Conservation (phyloP, 1,140 invertebrate species). For the Aphelenchoides fujianensis region DNA sequence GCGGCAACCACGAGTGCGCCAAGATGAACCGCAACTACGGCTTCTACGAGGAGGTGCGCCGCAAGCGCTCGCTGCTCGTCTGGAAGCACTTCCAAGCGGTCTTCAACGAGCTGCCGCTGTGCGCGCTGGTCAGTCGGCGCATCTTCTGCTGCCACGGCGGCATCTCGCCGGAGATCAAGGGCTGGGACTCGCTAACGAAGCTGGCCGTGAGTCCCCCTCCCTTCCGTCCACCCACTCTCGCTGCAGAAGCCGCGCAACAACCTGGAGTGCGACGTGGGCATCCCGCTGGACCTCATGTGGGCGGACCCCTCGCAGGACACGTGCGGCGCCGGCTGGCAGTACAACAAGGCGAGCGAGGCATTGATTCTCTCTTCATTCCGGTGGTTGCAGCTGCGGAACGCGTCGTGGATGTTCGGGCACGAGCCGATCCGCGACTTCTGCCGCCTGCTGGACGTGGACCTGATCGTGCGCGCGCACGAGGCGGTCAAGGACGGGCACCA, state of each 20-base stretch:
- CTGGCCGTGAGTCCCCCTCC: conserved; percentile 67
- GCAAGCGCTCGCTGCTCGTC: conserved; percentile 85
- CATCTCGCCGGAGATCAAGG: conserved; percentile 66
- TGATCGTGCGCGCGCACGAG: conserved; percentile 64
- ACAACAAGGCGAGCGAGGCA: conserved; percentile 8
- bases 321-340: conserved; percentile 65
- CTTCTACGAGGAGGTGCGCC: conserved; percentile 92
- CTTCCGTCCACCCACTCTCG: conserved; percentile 39
- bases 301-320: conserved; percentile 62
- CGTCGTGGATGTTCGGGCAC: conserved; percentile 35
- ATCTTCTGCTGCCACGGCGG: conserved; percentile 82
- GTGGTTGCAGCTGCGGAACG: conserved; percentile 28
- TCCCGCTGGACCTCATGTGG: conserved; percentile 69
- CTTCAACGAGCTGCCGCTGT: conserved; percentile 94
- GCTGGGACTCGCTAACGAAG: conserved; percentile 67
- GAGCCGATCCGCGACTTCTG: conserved; percentile 32
- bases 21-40: conserved; percentile 80
- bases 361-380: neutral
- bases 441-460: conserved; percentile 24
- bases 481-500: conserved; percentile 97
- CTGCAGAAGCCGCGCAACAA: conserved; percentile 37
- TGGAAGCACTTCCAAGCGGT: conserved; percentile 99
- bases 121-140: conserved; percentile 81
- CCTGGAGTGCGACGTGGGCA: conserved; percentile 65
- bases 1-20: conserved; percentile 80